Evolutionary conservation across 2,113 vertebrate species (phyloP).

Genomic region (Spea multiplicata): DNA sequence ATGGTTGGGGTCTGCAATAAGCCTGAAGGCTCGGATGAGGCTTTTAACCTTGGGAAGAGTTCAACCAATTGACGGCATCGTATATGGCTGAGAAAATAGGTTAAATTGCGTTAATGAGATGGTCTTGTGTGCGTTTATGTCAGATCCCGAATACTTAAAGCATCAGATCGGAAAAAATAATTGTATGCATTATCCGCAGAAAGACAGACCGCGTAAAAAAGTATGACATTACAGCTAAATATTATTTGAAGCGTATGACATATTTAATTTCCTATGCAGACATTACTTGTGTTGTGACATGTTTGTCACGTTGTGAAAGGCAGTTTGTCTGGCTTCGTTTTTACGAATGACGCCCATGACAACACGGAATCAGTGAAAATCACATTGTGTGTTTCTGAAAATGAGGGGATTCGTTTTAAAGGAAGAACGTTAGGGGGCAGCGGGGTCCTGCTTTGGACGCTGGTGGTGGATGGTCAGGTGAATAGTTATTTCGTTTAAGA

Average conservation of each 20-base stretch:
- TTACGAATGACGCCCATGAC: not conserved
- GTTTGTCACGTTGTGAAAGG: not conserved
- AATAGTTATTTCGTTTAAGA: no score
- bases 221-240: not conserved
- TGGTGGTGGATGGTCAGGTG: no score
- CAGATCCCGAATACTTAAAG: not conserved
- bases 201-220: not conserved
- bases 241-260: not conserved
- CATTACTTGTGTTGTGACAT: not conserved
- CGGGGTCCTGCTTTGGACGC: no score
- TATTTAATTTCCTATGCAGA: not conserved
- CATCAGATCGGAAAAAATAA: not conserved
- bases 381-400: no score
- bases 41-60: slow-evolving; percentile 17
- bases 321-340: not conserved
- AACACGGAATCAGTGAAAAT: not conserved
- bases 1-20: slow-evolving; percentile 7
- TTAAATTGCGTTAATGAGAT: not conserved
- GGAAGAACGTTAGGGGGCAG: no score
- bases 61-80: not conserved
- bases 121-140: not conserved
- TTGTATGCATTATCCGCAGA: not conserved
- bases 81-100: not conserved
- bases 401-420: no score
- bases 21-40: not conserved